Conservation (phyloP, 2,888 invertebrate genomes). For the Rosalia funebris region DNA sequence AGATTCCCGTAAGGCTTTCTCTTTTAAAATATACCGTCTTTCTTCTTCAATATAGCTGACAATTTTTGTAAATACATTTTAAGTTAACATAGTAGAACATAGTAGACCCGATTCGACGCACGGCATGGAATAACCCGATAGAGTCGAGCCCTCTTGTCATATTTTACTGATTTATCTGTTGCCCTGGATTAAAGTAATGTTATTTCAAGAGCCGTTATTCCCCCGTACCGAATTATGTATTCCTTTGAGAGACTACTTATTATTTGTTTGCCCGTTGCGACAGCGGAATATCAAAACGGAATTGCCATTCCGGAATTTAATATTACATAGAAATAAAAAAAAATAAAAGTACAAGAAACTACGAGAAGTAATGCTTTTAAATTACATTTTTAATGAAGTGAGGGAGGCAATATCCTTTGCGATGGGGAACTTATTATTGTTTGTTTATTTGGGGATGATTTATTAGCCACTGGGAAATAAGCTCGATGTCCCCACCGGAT, state of each 20-base stretch:
- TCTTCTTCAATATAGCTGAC: no score
- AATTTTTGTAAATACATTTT: no score
- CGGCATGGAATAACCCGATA: neutral
- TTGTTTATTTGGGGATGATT: conserved; percentile 10
- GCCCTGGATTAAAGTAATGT: conserved; percentile 30
- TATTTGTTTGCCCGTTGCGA: conserved; percentile 27
- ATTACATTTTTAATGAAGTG: conserved; percentile 25
- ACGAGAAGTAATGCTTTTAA: conserved; percentile 12
- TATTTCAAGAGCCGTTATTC: conserved; percentile 32
- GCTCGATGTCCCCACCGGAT: no score
- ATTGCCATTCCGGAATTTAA: conserved; percentile 30
- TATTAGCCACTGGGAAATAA: neutral
- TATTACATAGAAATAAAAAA: conserved; percentile 22
- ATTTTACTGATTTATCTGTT: conserved; percentile 30
- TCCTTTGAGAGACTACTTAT: conserved; percentile 32
- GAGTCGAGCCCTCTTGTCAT: conserved; percentile 21
- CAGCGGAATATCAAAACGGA: conserved; percentile 29
- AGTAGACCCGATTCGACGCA: neutral
- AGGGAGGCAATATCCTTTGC: conserved; percentile 8
- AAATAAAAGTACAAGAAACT: conserved; percentile 14
- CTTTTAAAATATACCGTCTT: no score
- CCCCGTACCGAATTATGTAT: conserved; percentile 30
- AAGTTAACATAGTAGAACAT: no score
- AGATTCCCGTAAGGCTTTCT: no score
- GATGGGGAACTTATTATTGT: neutral